phyloP scores from a whole-genome alignment of 1,140 invertebrate genomes.

The Lasioglossum baleicum region DNA sequence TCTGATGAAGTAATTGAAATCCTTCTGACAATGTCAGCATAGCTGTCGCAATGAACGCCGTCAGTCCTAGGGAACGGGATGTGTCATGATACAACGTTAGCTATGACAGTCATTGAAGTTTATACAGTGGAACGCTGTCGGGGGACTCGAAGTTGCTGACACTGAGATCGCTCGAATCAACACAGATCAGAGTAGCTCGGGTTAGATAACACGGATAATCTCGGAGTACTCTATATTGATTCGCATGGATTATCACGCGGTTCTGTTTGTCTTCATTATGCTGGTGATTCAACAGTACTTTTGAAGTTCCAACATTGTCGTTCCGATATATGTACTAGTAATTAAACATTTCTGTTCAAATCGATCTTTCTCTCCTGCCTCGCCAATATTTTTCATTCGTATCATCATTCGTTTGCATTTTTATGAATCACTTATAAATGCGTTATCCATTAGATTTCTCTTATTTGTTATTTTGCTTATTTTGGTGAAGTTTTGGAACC shows the following conservation, averaged over 20 bases:
- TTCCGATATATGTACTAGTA: background rate
- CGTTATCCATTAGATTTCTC: too few relatives aligned
- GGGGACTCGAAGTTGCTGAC: background rate
- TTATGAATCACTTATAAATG: too few relatives aligned
- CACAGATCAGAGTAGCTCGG: background rate
- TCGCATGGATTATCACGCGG: background rate
- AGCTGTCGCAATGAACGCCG: background rate
- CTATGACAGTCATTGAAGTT: conserved; percentile 3
- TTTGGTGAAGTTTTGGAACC: too few relatives aligned
- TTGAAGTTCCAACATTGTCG: too few relatives aligned
- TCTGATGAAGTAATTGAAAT: background rate
- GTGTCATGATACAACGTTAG: background rate
- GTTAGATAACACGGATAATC: background rate
- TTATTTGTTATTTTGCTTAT: too few relatives aligned
- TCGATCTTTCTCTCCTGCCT: too few relatives aligned
- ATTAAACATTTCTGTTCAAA: too few relatives aligned
- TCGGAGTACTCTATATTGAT: background rate
- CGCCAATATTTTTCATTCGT: too few relatives aligned
- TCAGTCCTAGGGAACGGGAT: background rate
- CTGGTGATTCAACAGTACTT: background rate
- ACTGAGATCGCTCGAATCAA: background rate
- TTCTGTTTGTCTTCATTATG: background rate
- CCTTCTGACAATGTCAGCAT: background rate
- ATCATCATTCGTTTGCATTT: too few relatives aligned
- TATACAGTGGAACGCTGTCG: background rate